A percentile compares a stretch with the other conserved stretches of the same genome.
Conservation (phyloP, 2,888 invertebrate genomes). For the Notocelia uddmanniana region DNA sequence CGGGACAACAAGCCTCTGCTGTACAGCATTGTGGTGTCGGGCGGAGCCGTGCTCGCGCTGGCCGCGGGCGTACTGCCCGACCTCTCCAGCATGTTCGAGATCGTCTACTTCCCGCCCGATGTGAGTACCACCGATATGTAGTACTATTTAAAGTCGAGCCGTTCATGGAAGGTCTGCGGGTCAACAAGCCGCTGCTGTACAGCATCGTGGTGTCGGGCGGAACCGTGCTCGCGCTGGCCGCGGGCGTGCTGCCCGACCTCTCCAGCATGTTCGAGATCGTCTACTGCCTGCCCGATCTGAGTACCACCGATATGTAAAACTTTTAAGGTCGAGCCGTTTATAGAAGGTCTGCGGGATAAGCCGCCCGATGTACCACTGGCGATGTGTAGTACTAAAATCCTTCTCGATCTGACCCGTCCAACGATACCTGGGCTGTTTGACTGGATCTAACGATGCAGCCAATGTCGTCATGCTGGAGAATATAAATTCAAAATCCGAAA, state of each 20-base stretch:
- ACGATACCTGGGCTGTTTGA: too few relatives aligned
- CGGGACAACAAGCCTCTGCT: conserved; percentile 96
- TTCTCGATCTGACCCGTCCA: too few relatives aligned
- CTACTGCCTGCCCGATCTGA: conserved; percentile 95
- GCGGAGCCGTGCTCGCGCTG: conserved; percentile 92
- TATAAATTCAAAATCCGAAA: too few relatives aligned
- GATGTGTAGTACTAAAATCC: too few relatives aligned
- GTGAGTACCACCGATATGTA: conserved; percentile 90
- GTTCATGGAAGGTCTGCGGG: conserved; percentile 98
- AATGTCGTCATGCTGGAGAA: too few relatives aligned
- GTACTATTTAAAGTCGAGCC: too few relatives aligned
- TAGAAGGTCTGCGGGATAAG: too few relatives aligned
- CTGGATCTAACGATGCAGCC: too few relatives aligned
- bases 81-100: conserved; percentile 95
- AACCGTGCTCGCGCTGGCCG: conserved; percentile 93
- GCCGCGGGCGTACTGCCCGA: conserved; percentile 95
- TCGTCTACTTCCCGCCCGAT: conserved; percentile 96
- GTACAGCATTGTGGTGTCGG: conserved; percentile 95
- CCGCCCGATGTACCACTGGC: too few relatives aligned
- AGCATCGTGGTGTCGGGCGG: conserved; percentile 94
- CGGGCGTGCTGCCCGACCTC: conserved; percentile 94
- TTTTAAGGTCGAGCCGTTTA: too few relatives aligned
- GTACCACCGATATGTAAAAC: too few relatives aligned
- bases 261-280: conserved; percentile 97
- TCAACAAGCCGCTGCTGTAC: conserved; percentile 97